Evolutionary conservation across 1,140 invertebrate species (phyloP), one percentile per base, ranked within the genome.

Genomic region (Zaprionus inermis): DNA sequence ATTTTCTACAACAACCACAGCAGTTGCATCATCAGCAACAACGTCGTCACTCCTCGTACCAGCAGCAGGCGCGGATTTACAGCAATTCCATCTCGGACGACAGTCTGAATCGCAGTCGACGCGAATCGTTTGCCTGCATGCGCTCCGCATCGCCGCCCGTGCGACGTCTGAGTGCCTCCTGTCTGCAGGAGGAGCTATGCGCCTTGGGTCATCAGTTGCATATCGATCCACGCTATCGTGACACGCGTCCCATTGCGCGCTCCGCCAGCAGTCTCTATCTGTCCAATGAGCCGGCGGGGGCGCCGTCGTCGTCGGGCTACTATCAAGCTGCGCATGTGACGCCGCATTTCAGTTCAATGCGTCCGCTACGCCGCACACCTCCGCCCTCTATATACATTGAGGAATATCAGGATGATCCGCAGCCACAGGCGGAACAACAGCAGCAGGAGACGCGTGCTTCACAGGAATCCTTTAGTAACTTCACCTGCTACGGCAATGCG

Each of bases 371-470:
- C 6, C 70, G 74, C 58, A 91, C 90, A 5, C 82, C 91, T 28
- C 91, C 90, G 24, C 92, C 92, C 3, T 92, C 92, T 0, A 92
- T 92, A 36, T 92, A 84, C 18, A 92, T 92, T 7, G 92, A 92
- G 60, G 90, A 92, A 59, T 92, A 92, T 67, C 80, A 72, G 46
- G 92, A 92, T 56, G 85, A 86, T 14, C 78, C 90, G 12, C 22
- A 49, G 9, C 66, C 76, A 54, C n/a, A 44, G 6, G 72, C 68
- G 12, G 66, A 60, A 9, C 36, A 12, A 1, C 34, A 18, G n/a
- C 57, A 51, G 54, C 46, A 14, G 11, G 51, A 58, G 2, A 66
- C 64, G n/a, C 54, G 65, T 0, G 52, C 69, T 11, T 92, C 91
- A 6, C 91, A 89, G 34, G 91, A 92, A 41, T 91, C 90, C 0